These are phyloP conservation scores for Baronia brevicornis DNA, from an alignment of 2,888 invertebrate species.

Conservation along the genomic window DNA sequence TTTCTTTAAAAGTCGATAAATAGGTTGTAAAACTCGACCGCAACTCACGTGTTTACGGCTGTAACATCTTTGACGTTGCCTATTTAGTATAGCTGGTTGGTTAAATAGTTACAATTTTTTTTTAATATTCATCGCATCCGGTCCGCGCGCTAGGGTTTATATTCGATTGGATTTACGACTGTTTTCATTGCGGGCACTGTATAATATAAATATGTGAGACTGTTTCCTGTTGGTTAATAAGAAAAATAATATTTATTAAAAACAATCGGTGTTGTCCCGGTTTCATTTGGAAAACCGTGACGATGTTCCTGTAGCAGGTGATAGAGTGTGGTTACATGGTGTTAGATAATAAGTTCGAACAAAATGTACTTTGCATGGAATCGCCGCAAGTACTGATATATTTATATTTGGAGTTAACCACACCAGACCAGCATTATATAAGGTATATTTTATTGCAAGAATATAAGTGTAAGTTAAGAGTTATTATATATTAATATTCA, in stretches of 20 bases:
- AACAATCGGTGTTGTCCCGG: conserved; percentile 51
- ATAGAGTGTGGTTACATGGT: background rate
- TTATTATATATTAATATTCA: too few species aligned
- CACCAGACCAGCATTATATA: too few species aligned
- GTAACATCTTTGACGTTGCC: conserved; percentile 38
- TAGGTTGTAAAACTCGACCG: conserved; percentile 49
- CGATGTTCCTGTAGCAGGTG: background rate
- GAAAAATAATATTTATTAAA: conserved; percentile 60
- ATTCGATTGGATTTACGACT: conserved; percentile 72
- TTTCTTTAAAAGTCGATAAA: conserved; percentile 49
- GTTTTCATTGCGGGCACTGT: conserved; percentile 70
- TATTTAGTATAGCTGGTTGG: conserved; percentile 50
- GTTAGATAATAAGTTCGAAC: background rate
- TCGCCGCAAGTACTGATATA: too few species aligned
- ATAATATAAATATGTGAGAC: conserved; percentile 65
- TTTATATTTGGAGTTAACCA: too few species aligned
- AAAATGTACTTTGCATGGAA: too few species aligned
- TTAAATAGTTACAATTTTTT: conserved; percentile 51
- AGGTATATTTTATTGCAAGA: too few species aligned
- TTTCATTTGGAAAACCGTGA: conserved; percentile 11
- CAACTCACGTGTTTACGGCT: conserved; percentile 42
- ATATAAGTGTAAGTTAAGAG: too few species aligned
- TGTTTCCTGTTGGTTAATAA: conserved; percentile 67
- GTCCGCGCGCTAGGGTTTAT: conserved; percentile 54
- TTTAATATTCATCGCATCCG: conserved; percentile 66